Evolutionary conservation across 1,140 invertebrate genomes (phyloP).

Genomic region (Muscidifurax raptorellus): DNA sequence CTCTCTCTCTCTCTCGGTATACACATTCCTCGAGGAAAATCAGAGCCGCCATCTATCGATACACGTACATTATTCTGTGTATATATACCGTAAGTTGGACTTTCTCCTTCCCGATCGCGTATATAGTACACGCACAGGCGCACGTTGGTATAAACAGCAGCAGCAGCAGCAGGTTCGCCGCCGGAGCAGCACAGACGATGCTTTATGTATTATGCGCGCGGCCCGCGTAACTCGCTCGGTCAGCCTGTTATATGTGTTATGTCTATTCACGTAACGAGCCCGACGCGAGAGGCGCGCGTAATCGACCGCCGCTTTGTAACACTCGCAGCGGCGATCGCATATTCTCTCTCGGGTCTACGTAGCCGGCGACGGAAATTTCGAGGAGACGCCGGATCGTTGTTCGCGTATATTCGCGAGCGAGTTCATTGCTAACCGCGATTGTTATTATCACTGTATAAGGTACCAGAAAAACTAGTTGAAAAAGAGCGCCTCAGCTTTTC

Average conservation of each 20-base stretch:
- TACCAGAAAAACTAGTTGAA: not conserved
- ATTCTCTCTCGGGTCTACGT: not conserved
- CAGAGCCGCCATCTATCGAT: no score
- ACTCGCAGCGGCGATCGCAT: not conserved
- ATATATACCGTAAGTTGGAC: no score
- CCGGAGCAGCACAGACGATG: slow-evolving; percentile 41
- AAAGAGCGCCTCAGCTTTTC: not conserved
- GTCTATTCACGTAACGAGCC: slow-evolving; percentile 48
- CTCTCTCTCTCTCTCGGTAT: no score
- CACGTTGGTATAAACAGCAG: slow-evolving; percentile 53
- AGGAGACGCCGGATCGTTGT: not conserved
- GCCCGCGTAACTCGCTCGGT: slow-evolving; percentile 42
- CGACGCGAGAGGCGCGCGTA: slow-evolving; percentile 41
- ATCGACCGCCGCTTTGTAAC: slow-evolving; percentile 10
- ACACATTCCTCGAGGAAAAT: no score
- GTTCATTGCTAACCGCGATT: no score
- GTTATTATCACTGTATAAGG: no score
- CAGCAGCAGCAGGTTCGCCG: slow-evolving; percentile 46
- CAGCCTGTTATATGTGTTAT: slow-evolving; percentile 28
- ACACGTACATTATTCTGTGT: no score
- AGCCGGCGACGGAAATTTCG: slow-evolving; percentile 27
- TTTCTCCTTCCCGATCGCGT: no score
- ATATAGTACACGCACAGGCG: slow-evolving; percentile 32
- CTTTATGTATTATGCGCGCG: slow-evolving; percentile 58
- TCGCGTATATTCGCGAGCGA: not conserved